phyloP scores from a whole-genome alignment of 2,797 vertebrate genomes.

The Agapornis canus region DNA sequence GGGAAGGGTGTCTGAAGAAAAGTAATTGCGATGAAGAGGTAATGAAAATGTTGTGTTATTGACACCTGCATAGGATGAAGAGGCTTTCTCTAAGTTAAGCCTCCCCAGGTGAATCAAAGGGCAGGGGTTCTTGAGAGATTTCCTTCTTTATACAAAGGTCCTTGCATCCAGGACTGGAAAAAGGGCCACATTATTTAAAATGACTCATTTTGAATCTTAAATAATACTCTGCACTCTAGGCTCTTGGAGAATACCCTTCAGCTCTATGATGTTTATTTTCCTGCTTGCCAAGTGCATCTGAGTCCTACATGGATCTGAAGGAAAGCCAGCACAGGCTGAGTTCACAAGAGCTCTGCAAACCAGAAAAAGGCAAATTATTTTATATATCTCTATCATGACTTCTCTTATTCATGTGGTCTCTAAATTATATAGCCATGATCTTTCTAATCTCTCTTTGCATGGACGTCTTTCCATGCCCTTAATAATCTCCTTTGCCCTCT shows the following conservation, averaged over 20 bases:
- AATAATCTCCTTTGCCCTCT: slow-evolving; percentile 62
- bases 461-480: slow-evolving; percentile 17
- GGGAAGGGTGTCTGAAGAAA: not conserved
- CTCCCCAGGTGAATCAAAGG: not conserved
- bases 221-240: not conserved
- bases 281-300: not conserved
- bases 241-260: not conserved
- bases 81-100: not conserved
- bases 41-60: not conserved
- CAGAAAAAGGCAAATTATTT: slow-evolving; percentile 48
- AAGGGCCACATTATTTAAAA: not conserved
- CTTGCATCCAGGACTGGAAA: not conserved
- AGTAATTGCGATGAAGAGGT: not conserved
- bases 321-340: not conserved
- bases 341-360: slow-evolving; percentile 6
- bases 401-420: slow-evolving; percentile 39
- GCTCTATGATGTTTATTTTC: not conserved
- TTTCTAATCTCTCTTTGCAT: slow-evolving; percentile 62
- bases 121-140: not conserved
- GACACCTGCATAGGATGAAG: not conserved
- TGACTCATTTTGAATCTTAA: not conserved
- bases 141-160: not conserved
- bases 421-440: slow-evolving; percentile 61
- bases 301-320: not conserved
- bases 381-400: slow-evolving; percentile 25